Evolutionary conservation across 2,113 vertebrate genomes (phyloP), one percentile per base, ranked within the genome.

Genomic region (Seriola quinqueradiata): DNA sequence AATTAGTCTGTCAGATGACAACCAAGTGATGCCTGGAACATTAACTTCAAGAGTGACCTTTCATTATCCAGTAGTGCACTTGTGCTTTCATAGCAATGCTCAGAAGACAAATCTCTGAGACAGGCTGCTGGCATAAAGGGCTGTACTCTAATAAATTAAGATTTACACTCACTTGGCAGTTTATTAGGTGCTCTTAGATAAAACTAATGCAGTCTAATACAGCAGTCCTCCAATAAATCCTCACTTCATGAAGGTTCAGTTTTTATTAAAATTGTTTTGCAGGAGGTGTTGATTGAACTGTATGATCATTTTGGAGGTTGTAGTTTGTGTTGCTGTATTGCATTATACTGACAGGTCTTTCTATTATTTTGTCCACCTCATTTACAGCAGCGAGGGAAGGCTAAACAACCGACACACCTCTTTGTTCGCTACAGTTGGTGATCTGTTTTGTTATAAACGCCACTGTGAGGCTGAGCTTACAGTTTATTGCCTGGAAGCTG

Each of bases 11-110:
- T 65, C 57, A 59, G 32, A 60, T 54, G 70, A 77, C 42, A 42
- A 50, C 25, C 8, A 19, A 28, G 65, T 36, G 1, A 78, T 11
- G 65, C 13, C 74, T 42, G 23, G 48, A 72, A 69, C 58, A 83
- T 75, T 68, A 81, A 32, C 61, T 54, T 59, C 38, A 66, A 78
- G 65, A 79, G 28, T 55, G 70, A 64, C 44, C 74, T 70, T 75
- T 79, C 70, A 75, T 77, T 61, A 84, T 73, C 42, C 67, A 25
- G 60, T 46, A 42, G 38, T 55, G 54, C 54, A 61, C 86, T 70
- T 40, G 0, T 70, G 79, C 34, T 86, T 77, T 65, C 40, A 52
- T 13, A 19, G 48, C 44, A 72, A 64, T 50, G 54, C 77, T 77
- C 58, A n/a, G 2, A 57, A 68, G 74, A 79, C 67, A 68, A 44